A percentile compares a stretch with the other conserved stretches of the same genome.
Conservation (phyloP, 2,888 invertebrate species). For the Cremastinae sp. region DNA sequence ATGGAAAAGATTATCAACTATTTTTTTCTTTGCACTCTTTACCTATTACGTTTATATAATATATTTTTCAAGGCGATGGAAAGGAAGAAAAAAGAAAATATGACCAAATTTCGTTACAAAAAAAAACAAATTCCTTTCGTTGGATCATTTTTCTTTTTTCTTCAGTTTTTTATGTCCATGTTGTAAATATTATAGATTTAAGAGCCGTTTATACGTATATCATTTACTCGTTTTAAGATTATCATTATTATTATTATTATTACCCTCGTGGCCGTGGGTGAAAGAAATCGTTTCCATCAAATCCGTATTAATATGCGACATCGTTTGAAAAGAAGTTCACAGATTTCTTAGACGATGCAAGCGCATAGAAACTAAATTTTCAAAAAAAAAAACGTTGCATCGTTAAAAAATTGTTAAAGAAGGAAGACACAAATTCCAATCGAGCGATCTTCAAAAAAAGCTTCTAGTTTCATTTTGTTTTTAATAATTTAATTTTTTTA, state of each 20-base stretch:
- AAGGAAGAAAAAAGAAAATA: constrained; percentile 31
- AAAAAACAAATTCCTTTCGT: constrained; percentile 46
- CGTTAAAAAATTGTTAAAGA: too few species aligned
- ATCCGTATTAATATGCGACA: neutral
- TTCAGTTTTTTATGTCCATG: constrained; percentile 54
- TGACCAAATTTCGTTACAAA: constrained; percentile 7
- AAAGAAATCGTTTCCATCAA: constrained; percentile 3
- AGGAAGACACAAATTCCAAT: too few species aligned
- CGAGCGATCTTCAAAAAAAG: too few species aligned
- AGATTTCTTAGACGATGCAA: too few species aligned
- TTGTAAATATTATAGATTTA: constrained; percentile 51
- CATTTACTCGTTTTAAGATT: constrained; percentile 47
- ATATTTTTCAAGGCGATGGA: constrained; percentile 54
- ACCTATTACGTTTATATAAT: constrained; percentile 62
- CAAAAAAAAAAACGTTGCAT: too few species aligned
- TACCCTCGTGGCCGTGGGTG: constrained; percentile 43
- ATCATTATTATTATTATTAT: constrained; percentile 40
- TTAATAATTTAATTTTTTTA: too few species aligned
- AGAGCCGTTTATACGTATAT: constrained; percentile 52
- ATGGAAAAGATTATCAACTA: constrained; percentile 43
- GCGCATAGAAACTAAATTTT: too few species aligned
- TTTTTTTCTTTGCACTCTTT: constrained; percentile 52
- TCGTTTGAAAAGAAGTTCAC: neutral
- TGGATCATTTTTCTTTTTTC: constrained; percentile 57
- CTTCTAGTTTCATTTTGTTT: too few species aligned